A percentile compares a stretch with the other conserved stretches of the same genome.
These are phyloP conservation scores for Himalopsyche tibetana DNA, from an alignment of 2,888 invertebrate species.

Conservation along the genomic window DNA sequence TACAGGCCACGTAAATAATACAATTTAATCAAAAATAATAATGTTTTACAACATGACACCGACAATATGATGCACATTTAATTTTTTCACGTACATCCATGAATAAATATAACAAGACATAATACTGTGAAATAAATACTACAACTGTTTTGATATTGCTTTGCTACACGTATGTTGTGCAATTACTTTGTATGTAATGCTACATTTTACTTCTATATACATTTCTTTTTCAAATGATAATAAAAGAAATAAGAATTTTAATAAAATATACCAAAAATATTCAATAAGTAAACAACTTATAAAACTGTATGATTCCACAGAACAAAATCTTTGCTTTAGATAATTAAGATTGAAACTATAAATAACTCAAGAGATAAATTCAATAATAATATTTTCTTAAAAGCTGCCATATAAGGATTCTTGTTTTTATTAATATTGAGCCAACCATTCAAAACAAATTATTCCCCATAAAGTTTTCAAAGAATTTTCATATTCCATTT, in stretches of 20 bases:
- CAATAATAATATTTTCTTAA: no score
- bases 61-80: neutral
- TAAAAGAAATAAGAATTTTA: neutral
- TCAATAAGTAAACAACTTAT: neutral
- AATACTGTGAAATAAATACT: slow-evolving; percentile 15
- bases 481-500: no score
- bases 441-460: no score
- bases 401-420: no score
- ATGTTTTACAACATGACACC: no score
- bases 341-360: no score
- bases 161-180: neutral
- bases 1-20: no score
- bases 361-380: no score
- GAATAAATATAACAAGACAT: neutral
- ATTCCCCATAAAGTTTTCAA: no score
- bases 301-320: neutral
- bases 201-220: neutral
- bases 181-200: neutral
- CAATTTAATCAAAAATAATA: no score
- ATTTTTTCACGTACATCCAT: neutral
- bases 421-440: no score
- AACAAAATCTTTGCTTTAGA: neutral
- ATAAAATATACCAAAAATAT: neutral
- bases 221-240: neutral
- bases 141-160: neutral